Percentiles rank a stretch among this genome's conserved stretches.
These are phyloP conservation scores for Amphimedon queenslandica DNA, from an alignment of 37 sponge, comb jelly and placozoan genomes.

Conservation along the genomic window DNA sequence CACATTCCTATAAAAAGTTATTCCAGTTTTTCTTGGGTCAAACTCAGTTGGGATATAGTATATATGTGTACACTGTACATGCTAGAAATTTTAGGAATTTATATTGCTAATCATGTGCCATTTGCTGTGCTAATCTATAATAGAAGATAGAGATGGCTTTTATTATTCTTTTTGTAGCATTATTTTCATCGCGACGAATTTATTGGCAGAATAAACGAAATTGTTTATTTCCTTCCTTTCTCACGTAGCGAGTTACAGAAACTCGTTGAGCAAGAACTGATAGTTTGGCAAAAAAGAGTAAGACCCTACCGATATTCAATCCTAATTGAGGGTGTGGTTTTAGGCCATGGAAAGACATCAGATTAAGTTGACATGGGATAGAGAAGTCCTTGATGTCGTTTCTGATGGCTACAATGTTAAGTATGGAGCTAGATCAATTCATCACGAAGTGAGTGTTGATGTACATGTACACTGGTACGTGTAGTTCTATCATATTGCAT, in stretches of 20 bases:
- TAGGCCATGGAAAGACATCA: slow-evolving; percentile 74
- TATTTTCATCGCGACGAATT: slow-evolving; percentile 90
- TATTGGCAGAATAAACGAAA: slow-evolving; percentile 95
- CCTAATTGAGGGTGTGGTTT: background rate
- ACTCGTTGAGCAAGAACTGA: slow-evolving; percentile 77
- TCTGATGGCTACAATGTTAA: slow-evolving; percentile 91
- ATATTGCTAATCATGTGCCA: no score
- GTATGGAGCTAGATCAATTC: slow-evolving; percentile 93
- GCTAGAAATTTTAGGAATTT: no score
- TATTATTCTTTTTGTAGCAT: slow-evolving; percentile 42
- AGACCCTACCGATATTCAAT: background rate
- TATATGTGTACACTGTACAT: no score
- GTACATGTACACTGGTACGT: no score
- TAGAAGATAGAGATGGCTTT: no score
- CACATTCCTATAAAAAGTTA: no score
- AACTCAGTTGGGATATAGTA: no score
- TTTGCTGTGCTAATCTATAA: no score
- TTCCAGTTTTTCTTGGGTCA: no score
- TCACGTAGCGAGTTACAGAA: slow-evolving; percentile 72
- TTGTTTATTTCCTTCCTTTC: slow-evolving; percentile 95
- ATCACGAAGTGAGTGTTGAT: slow-evolving; percentile 93
- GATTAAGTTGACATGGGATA: slow-evolving; percentile 75
- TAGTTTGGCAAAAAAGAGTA: slow-evolving; percentile 72
- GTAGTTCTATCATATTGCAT: no score
- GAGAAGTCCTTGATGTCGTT: slow-evolving; percentile 69